Evolutionary conservation across 2,113 vertebrate species (phyloP).

Genomic region (Barbus barbus): DNA sequence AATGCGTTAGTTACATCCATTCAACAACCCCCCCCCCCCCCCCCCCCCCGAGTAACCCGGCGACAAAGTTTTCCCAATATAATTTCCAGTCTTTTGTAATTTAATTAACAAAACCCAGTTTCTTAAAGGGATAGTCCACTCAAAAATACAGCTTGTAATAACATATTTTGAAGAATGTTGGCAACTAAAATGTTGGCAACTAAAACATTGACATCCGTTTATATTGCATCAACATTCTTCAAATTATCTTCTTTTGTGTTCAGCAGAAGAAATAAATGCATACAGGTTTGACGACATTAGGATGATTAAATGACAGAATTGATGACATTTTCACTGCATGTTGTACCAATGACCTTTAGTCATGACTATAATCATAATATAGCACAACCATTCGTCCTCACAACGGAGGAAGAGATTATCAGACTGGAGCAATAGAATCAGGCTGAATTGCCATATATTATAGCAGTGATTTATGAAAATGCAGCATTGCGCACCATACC

Average conservation of each 20-base stretch:
- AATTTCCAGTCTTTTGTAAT: too few relatives aligned
- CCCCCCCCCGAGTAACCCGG: too few relatives aligned
- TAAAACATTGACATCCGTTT: too few relatives aligned
- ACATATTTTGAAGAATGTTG: too few relatives aligned
- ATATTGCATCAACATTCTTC: neutral
- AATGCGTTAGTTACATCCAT: too few relatives aligned
- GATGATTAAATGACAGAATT: neutral
- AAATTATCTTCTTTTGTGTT: neutral
- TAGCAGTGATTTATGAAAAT: neutral
- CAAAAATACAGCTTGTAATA: too few relatives aligned
- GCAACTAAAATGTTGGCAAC: too few relatives aligned
- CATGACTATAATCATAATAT: neutral
- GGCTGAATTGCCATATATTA: neutral
- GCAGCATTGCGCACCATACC: neutral
- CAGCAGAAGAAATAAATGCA: neutral
- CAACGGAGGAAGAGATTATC: neutral
- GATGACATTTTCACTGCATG: neutral
- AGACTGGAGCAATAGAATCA: neutral
- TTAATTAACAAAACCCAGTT: too few relatives aligned
- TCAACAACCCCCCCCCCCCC: too few relatives aligned
- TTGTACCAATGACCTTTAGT: neutral
- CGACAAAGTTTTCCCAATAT: too few relatives aligned
- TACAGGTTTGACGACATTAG: neutral
- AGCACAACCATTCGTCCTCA: neutral
- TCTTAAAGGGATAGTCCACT: too few relatives aligned